Evolutionary conservation across 2,888 invertebrate genomes (phyloP), one percentile per base, ranked within the genome.

Genomic region (Plagodis pulveraria): DNA sequence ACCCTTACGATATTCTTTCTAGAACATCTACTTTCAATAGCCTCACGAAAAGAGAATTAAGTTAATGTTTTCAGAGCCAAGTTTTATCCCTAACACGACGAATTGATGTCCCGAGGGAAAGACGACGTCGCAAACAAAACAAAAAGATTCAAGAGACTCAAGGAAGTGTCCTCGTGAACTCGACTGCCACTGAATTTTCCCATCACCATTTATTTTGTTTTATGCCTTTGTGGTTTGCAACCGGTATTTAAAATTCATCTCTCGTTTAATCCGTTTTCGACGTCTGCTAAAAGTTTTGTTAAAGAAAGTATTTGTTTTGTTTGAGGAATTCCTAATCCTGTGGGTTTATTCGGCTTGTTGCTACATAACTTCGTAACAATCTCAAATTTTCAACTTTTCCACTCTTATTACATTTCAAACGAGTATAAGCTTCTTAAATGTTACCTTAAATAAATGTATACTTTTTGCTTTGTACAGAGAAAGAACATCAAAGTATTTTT

Each of bases 141-240:
- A 78, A 80, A 77, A 79, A 78, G 73, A 77, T 73, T 71, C 73
- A 70, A 72, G 70, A 74, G 68, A 68, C 69, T 77, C 72, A 70
- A 74, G 72, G 73, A 75, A 77, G 67, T 75, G 72, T 72, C 75
- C 70, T 75, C 70, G 45, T 67, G 69, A 66, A 70, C 67, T 10
- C 69, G 70, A 74, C 70, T 63, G 72, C 69, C 69, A 71, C 72
- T 72, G 72, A 74, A 72, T 73, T 74, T 72, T 74, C 65, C 67
- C 60, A 62, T 70, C 66, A 70, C 66, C 67, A 46, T 57, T 65
- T 50, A 58, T 56, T 58, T 65, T 50, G 59, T 56, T 58, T 51
- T 56, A 58, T 58, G 59, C 56, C 56, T 56, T 53, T 62, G 56
- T 50, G 63, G 70, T 62, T 66, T 68, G 66, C 62, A 65, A 67